Base-by-base conservation (phyloP, 2,888 invertebrate species). In the Thymelicus sylvestris region DNA sequence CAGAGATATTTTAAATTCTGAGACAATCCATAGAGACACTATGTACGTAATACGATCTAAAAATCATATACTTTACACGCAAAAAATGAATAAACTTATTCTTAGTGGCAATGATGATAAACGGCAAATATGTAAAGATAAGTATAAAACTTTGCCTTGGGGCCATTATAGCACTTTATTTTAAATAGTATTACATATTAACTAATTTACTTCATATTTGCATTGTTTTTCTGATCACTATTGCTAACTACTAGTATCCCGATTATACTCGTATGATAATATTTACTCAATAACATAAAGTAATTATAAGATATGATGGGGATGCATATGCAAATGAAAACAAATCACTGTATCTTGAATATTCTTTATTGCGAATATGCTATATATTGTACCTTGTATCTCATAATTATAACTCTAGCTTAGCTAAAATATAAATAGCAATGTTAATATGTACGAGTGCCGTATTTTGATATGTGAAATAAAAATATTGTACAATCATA, bases 261-360 rank as follows among this genome's bases (percentile, higher is more conserved):
- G 52, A 52, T 52, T 52, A 7, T 52, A 15, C 19, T 15, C 15
- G 15, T 52, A 52, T 52, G 52, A 52, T 52, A 19, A 52, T 52
- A 52, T 52, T 52, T 52, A 52, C 52, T 52, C n/a, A 52, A 52
- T 52, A 52, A 52, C 7, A 52, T 52, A 52, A 52, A 52, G 15
- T 52, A 52, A 52, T 6, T 52, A 52, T 19, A 19, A 19, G 19
- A 19, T 19, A 19, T 19, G 19, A 19, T 19, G 8, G 52, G 52
- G 52, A 52, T 52, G 15, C 52, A 52, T 52, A 52, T 52, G 52
- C 52, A 52, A 52, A 52, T 52, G 15, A 52, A 52, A 52, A 52
- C 52, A 52, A 52, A 52, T 52, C 52, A 52, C 15, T 52, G n/a
- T 52, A 52, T 52, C 52, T 52, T 52, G 52, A 52, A 52, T 52